Conservation (phyloP, 1,140 invertebrate genomes). For the Drosophila mayri region DNA sequence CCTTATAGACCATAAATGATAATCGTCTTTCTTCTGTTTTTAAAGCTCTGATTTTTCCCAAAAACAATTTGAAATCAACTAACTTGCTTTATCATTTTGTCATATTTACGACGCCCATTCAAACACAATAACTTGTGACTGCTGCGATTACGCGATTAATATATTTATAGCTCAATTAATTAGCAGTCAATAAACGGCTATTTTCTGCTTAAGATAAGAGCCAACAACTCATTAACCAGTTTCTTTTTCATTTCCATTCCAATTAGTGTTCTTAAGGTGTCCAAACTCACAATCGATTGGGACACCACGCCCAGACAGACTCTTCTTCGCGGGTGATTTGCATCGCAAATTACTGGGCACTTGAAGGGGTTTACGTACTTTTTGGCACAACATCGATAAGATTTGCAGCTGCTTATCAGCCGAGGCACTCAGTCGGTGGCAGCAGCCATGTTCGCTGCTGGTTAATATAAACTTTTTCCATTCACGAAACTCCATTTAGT, state of each 20-base stretch:
- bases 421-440: neutral
- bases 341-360: slow-evolving; percentile 26
- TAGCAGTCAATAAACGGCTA: slow-evolving; percentile 18
- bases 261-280: neutral
- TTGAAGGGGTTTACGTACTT: slow-evolving; percentile 29
- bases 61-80: slow-evolving; percentile 19
- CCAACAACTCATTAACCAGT: slow-evolving; percentile 15
- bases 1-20: slow-evolving; percentile 15
- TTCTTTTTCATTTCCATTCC: neutral
- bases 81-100: slow-evolving; percentile 25
- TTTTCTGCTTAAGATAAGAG: slow-evolving; percentile 8
- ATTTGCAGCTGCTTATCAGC: slow-evolving; percentile 29
- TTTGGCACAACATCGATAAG: slow-evolving; percentile 42
- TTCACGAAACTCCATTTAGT: slow-evolving; percentile 50
- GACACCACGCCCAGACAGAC: neutral
- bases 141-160: slow-evolving; percentile 14
- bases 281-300: neutral
- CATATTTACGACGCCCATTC: slow-evolving; percentile 31
- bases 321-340: slow-evolving; percentile 2
- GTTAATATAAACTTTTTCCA: slow-evolving; percentile 42
- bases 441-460: slow-evolving; percentile 3
- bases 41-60: slow-evolving; percentile 28
- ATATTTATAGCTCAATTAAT: slow-evolving; percentile 49
- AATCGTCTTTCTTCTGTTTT: slow-evolving; percentile 13
- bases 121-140: slow-evolving; percentile 45